Base-by-base conservation (phyloP, 1,140 invertebrate species). In the Ephestia elutella region DNA sequence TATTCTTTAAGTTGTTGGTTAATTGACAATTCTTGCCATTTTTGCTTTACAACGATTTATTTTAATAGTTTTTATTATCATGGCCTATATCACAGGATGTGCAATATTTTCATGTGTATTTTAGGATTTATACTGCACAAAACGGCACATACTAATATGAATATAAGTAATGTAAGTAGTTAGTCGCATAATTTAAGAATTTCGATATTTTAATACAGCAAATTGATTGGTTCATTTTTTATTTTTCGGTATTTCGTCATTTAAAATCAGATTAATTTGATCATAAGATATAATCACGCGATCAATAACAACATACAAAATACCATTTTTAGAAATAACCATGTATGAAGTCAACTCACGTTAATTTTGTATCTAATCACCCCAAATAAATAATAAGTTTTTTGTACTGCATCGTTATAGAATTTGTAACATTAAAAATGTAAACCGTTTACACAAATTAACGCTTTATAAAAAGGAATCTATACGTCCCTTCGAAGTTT, bases 11-110 rank as follows among this genome's bases (percentile, higher is more conserved):
- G 18, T 48, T 20, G 10, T 20, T 48, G 35, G 35, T 55, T 60
- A 38, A 58, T 60, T 49, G 54, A 25, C 21, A 15, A 54, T 49
- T 67, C 65, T 70, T 70, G 68, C 68, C 68, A 70, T 70, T 63
- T 53, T 3, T 25, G 65, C 63, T 70, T 65, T 65, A 70, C 49
- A 20, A 50, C 49, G 18, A 19, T 50, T 49, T 50, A 25, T 50
- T 20, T 50, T 20, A 20, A 20, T 50, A 20, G 17, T 20, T 20
- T 20, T 50, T 50, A 20, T 50, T 25, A 25, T 2, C 7, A 50
- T 50, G 49, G 49, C 49, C 49, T 50, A 50, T 5, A 19, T 19
- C 9, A 25, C 5, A 10, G 20, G 9, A 20, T 50, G 49, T 50
- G 49, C 49, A 50, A 50, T 50, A 50, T 50, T 50, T 35, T 50